Conservation (phyloP, 2,888 invertebrate species). For the Tribolium freemani region DNA sequence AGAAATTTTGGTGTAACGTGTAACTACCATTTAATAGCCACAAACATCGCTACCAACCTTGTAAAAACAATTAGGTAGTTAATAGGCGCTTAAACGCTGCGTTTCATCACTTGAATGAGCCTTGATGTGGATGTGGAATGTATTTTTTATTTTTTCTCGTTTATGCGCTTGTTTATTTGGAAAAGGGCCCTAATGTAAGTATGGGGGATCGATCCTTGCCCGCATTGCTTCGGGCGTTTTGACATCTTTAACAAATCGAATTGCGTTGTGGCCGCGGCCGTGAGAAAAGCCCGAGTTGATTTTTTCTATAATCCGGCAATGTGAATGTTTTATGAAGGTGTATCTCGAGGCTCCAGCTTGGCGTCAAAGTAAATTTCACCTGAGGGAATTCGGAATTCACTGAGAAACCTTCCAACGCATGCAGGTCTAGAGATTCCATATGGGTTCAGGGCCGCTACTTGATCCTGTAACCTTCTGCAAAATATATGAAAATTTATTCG, state of each 20-base stretch:
- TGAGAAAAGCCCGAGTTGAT: conserved; percentile 28
- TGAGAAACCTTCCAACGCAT: conserved; percentile 34
- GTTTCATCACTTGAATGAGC: too few species aligned
- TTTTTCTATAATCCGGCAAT: conserved; percentile 43
- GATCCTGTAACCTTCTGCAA: conserved; percentile 41
- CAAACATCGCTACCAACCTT: too few species aligned
- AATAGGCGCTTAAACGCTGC: too few species aligned
- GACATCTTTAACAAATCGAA: neutral
- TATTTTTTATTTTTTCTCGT: too few species aligned
- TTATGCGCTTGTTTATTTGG: too few species aligned
- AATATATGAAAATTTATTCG: conserved; percentile 46
- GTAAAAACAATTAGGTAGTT: too few species aligned
- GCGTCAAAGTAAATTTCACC: conserved; percentile 47
- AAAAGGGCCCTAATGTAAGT: too few species aligned
- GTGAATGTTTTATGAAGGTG: conserved; percentile 47
- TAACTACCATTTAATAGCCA: too few species aligned
- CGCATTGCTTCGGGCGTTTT: neutral
- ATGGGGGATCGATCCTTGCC: neutral
- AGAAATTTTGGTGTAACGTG: too few species aligned
- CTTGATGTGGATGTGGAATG: too few species aligned
- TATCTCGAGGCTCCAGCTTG: conserved; percentile 37
- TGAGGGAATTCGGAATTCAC: conserved; percentile 46
- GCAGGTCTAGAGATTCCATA: conserved; percentile 39
- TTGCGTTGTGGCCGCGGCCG: neutral
- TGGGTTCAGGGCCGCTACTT: conserved; percentile 42